These are phyloP conservation scores for Hypanus sabinus DNA, from an alignment of 2,113 vertebrate species.

Conservation along the genomic window DNA sequence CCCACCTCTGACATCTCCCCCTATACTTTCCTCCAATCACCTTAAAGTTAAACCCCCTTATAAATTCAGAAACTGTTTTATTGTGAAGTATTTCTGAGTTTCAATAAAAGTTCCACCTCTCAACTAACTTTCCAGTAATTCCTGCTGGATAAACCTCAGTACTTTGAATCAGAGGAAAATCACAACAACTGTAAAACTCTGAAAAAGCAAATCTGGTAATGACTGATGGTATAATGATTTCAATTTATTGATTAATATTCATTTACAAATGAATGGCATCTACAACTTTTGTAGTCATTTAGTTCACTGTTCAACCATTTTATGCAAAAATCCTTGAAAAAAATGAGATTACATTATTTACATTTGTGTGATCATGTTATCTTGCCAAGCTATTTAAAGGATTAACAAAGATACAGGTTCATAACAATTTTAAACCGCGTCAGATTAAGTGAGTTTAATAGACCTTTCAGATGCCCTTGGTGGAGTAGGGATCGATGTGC, in stretches of 20 bases:
- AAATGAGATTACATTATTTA: conserved; percentile 30
- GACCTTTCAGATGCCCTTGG: not conserved
- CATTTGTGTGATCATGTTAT: conserved; percentile 13
- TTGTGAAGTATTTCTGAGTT: not conserved
- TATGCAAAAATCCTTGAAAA: conserved; percentile 26
- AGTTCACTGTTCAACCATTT: conserved; percentile 14
- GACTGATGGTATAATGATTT: not conserved
- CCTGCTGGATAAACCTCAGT: not conserved
- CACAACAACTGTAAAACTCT: not conserved
- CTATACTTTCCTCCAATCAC: no score
- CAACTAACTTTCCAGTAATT: not conserved
- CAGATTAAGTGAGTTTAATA: not conserved
- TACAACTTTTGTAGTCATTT: not conserved
- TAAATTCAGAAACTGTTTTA: not conserved
- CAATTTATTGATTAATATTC: conserved; percentile 34
- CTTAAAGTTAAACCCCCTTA: no score
- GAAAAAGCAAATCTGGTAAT: not conserved
- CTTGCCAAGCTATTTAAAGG: not conserved
- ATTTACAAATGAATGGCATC: conserved; percentile 27
- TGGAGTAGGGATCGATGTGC: not conserved
- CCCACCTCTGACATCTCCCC: no score
- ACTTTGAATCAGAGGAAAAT: not conserved
- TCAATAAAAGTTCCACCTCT: not conserved
- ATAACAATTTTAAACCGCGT: not conserved
- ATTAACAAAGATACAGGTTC: not conserved